Base-by-base conservation (phyloP, 1,140 invertebrate genomes). In the Solenopsis invicta region DNA sequence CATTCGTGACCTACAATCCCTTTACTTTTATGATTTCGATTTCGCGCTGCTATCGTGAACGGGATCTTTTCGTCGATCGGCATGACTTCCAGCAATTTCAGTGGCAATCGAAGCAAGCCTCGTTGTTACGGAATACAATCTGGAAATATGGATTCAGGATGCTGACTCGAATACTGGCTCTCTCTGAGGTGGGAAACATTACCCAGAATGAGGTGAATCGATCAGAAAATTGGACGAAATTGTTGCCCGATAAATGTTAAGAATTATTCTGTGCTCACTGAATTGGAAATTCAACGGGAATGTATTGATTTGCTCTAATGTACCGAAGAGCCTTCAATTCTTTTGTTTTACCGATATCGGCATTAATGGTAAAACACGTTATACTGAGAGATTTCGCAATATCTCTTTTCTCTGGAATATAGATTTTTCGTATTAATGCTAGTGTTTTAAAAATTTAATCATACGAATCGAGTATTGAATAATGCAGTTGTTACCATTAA, bases 61-160 rank as follows among this genome's bases (percentile, higher is more conserved):
- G 29, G 8, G 29, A 64, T 54, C 86, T 87, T 76, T 66, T 84
- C 85, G 67, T 50, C 59, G 89, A 88, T 90, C 87, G 59, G 12
- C 21, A 21, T 41, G 45, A 56, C 59, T 69, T 41, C 21, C 75
- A 34, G 24, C 78, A 61, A 75, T 64, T 59, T 61, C 48, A n/a
- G 48, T 29, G n/a, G 62, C 16, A 41, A 45, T 29, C 21, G 61
- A 34, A 10, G 24, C 12, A 59, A 85, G 41, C 24, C 62, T 66
- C 71, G 34, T 62, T 37, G 62, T 72, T 50, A 6, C 12, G 64
- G 66, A 81, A 88, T 71, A 86, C 69, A 82, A 90, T 72, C 59
- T 81, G 54, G 71, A 88, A 86, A 90, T 90, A 90, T 90, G 64
- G 89, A 90, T 86, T 82, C 59, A 12, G 29, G 62, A 85, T 64